These are phyloP conservation scores for Porites cylindrica DNA, from an alignment of 92 coral and sea anemone genomes.

Conservation along the genomic window DNA sequence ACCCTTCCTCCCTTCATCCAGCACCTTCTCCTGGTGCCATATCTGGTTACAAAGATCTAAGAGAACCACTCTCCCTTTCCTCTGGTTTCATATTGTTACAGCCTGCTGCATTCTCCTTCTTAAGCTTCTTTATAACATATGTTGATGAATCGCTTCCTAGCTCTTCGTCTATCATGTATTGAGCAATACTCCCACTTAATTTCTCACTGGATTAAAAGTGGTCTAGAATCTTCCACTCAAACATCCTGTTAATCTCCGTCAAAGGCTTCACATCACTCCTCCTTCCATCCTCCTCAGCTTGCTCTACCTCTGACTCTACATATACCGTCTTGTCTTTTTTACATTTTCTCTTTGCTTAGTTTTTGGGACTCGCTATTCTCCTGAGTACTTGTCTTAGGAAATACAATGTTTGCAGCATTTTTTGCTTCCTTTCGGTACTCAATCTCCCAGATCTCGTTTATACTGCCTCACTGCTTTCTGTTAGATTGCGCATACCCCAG, in stretches of 20 bases:
- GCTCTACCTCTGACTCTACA: background rate
- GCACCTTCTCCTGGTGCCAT: no score
- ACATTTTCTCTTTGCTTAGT: background rate
- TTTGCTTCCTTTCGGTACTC: slow-evolving; percentile 29
- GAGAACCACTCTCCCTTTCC: background rate
- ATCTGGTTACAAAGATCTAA: slow-evolving; percentile 13
- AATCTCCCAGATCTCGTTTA: slow-evolving; percentile 13
- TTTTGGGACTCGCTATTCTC: no score
- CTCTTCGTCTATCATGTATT: no score
- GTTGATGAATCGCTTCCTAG: no score
- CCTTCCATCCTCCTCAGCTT: background rate
- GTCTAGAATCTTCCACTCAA: slow-evolving; percentile 6
- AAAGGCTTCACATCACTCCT: background rate
- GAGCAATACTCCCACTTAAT: no score
- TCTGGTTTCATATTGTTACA: slow-evolving; percentile 5
- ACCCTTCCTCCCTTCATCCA: no score
- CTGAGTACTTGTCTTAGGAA: no score
- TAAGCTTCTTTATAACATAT: background rate
- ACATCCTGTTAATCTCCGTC: background rate
- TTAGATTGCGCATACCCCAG: background rate
- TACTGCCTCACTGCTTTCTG: background rate
- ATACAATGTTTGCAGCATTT: background rate
- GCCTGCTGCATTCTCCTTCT: background rate
- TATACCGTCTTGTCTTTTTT: background rate
- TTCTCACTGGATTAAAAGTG: background rate